Base-by-base conservation (phyloP, 2,888 invertebrate species). In the Blastobasis lacticolella region DNA sequence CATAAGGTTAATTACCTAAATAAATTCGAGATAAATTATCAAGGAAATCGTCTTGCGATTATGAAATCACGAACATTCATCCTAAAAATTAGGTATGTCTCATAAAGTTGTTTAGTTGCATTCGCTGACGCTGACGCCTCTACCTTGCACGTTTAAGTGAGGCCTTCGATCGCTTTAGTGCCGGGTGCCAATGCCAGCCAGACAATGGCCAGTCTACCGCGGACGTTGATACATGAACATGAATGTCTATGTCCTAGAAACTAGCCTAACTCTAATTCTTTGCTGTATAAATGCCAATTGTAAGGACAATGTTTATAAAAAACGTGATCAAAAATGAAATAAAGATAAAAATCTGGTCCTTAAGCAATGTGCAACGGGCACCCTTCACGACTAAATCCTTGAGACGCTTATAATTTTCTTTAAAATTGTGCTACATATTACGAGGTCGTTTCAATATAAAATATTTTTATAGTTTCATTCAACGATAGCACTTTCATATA, bases 91-190 rank as follows among this genome's bases (percentile, higher is more conserved):
- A 23, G 23, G 23, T 23, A 23, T 23, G 23, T 23, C 23, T 23
- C 23, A 23, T 23, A 23, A 23, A 23, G 23, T 23, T 23, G 23
- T 23, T n/a, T 23, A 23, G 23, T 23, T 23, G 23, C 23, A 23
- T 23, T 23, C 23, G 23, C 23, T 23, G 23, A 59, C 66, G 67
- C 71, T 59, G 54, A 54, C 60, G 65, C 58, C 59, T 59, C 49
- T 69, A 60, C 63, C 69, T 73, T 69, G 65, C 53, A 50, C 53
- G 57, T 49, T 23, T n/a, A 59, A 55, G 54, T 58, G 61, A 69
- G 69, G 71, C 77, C 81, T 81, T 81, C 77, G 67, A 71, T 71
- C 55, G 64, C 63, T 75, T 69, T 63, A 67, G 59, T 64, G 54
- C 66, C 64, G 64, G 63, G 69, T 67, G 59, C 71, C 78, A 81